Base-by-base conservation (phyloP, 2,797 vertebrate species). In the Kryptolebias ocellatus region DNA sequence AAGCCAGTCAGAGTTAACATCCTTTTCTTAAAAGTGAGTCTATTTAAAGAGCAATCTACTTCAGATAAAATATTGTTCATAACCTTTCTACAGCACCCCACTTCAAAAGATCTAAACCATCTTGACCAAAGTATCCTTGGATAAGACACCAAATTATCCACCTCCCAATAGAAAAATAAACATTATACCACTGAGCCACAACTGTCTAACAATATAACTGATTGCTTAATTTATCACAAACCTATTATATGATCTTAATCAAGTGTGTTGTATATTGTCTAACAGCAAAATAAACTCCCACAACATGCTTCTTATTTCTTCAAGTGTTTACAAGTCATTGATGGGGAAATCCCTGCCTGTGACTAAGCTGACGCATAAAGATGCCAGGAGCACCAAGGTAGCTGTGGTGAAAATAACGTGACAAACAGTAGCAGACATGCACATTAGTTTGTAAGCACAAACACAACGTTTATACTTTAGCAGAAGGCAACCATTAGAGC, bases 401-500 rank as follows among this genome's bases (percentile, higher is more conserved):
- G 51, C 50, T 55, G 63, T 16, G 28, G 56, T 55, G 61, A 61
- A 75, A 80, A 78, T 47, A 78, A 66, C 18, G 17, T 65, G 58
- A 78, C 64, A 74, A 68, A 80, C 57, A 49, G 52, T 14, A 31
- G 65, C 54, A 60, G 74, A 64, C 62, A 56, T 42, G 39, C 64
- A 57, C 37, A 78, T 71, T 64, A 60, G 31, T 0, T 9, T 39
- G 51, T 52, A 72, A 57, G 72, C 39, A 42, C 14, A 55, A 18
- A 75, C 63, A 24, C 1, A 12, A 17, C 74, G 63, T 59, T 81
- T 76, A 72, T 28, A 83, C 72, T 66, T 46, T 60, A 49, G n/a
- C 55, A 75, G 77, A 89, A 87, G 84, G 87, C 83, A 83, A 71
- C 81, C 68, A 86, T 86, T 84, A 87, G 74, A 65, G 60, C 47